Percentiles rank a stretch among this genome's conserved stretches.
phyloP scores from a whole-genome alignment of 2,797 vertebrate genomes.

The Sternarchorhynchus goeldii region DNA sequence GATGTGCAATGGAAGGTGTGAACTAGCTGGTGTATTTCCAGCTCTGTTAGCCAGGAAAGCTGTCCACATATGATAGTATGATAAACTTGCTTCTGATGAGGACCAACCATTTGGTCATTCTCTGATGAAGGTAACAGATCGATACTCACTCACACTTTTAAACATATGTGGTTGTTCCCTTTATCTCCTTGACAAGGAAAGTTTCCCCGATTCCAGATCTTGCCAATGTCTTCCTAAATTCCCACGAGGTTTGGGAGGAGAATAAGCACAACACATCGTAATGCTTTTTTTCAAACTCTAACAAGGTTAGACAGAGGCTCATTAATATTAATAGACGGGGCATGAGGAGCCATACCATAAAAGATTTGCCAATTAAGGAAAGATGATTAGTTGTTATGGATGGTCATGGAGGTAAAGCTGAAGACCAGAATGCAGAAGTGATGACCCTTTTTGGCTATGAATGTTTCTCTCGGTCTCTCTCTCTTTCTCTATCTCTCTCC shows the following conservation, averaged over 20 bases:
- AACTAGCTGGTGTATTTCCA: conserved; percentile 18
- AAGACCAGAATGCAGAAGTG: conserved; percentile 32
- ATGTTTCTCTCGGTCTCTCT: conserved; percentile 9
- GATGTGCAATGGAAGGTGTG: conserved; percentile 15
- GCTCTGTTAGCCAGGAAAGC: conserved; percentile 7
- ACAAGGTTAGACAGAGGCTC: conserved; percentile 45
- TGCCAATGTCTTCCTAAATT: neutral
- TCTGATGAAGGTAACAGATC: conserved; percentile 7
- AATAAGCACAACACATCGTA: conserved; percentile 35
- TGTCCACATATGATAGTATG: neutral
- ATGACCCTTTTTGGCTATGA: conserved; percentile 3
- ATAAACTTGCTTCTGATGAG: conserved; percentile 17
- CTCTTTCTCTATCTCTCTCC: neutral
- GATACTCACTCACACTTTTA: neutral
- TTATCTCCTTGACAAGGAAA: neutral
- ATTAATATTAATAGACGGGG: conserved; percentile 59
- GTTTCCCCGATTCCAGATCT: neutral
- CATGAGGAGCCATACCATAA: conserved; percentile 40
- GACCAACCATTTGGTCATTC: neutral
- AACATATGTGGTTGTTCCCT: conserved; percentile 2
- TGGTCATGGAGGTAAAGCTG: conserved; percentile 52
- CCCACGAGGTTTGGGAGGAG: conserved; percentile 2
- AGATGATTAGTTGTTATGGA: conserved; percentile 58
- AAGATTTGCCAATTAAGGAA: conserved; percentile 54
- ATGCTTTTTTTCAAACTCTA: conserved; percentile 49